Evolutionary conservation across 1,140 invertebrate genomes (phyloP), one percentile per base, ranked within the genome.

Genomic region (Lasioglossum albipes): DNA sequence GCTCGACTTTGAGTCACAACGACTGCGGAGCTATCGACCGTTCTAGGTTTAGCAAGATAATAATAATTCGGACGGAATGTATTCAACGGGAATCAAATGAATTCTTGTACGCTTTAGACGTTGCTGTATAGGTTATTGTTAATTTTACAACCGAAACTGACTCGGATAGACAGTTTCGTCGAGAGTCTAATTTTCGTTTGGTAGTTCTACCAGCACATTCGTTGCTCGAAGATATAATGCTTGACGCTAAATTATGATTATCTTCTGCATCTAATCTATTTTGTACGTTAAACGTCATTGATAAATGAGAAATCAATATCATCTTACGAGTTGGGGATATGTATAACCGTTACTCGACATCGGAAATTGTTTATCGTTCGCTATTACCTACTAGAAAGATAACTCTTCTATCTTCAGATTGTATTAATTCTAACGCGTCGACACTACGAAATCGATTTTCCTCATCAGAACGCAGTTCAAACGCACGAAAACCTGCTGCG

Each of bases 11-110:
- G 83, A 85, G 73, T 85, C 84, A 85, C 84, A 80, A 77, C 84
- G 82, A 81, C 84, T 79, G 65, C 81, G 81, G 84, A 85, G 83
- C 84, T 84, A 85, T 85, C 84, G 84, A 85, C 84, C 84, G 84
- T 85, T 85, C 84, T 85, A 75, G 83, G 84, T 85, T 85, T 85
- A 79, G 84, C 83, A 79, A 84, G 84, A 85, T 85, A 85, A 85
- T 84, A 85, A 85, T 85, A 85, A 85, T 79, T 80, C 78, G 78
- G 83, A 77, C 72, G 78, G 84, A 84, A 85, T 85, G 83, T 84
- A 85, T 84, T 85, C 84, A 84, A 64, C 69, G 78, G 59, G 84
- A 73, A 68, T 78, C 64, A 84, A 84, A 84, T 84, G 73, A 81
- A 84, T 84, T 84, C 75, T 66, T 72, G 72, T 75, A 62, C n/a